These are phyloP conservation scores for Paramormyrops kingsleyae DNA, from an alignment of 2,113 vertebrate genomes.

Conservation along the genomic window DNA sequence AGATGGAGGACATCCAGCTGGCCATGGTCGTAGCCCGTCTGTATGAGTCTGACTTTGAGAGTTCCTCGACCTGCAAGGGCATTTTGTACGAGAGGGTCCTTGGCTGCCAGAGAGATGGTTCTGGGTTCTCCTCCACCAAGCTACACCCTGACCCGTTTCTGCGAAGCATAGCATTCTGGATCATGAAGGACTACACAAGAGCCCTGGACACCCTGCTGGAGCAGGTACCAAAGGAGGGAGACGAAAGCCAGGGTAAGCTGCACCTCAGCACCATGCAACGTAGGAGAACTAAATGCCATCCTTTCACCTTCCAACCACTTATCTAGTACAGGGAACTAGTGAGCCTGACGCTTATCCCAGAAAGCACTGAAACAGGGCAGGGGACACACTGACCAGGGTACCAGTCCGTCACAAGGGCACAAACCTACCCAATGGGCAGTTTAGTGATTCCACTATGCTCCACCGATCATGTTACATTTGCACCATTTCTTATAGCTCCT, in stretches of 20 bases:
- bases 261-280: neutral
- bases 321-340: neutral
- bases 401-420: neutral
- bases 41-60: conserved; percentile 94
- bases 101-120: conserved; percentile 80
- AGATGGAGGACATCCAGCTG: conserved; percentile 97
- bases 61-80: conserved; percentile 83
- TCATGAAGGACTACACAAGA: conserved; percentile 87
- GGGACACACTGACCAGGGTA: neutral
- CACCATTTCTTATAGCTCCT: neutral
- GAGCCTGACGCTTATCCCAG: neutral
- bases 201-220: conserved; percentile 91
- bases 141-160: conserved; percentile 91
- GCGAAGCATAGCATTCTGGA: conserved; percentile 93
- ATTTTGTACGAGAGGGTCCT: conserved; percentile 88
- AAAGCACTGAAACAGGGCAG: neutral
- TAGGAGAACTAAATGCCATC: neutral
- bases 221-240: conserved; percentile 87
- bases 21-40: conserved; percentile 92
- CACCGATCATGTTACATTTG: neutral
- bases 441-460: neutral
- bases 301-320: neutral
- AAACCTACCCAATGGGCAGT: neutral
- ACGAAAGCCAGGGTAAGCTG: conserved; percentile 77
- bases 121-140: conserved; percentile 71